Percentiles rank a stretch among this genome's conserved stretches.
Evolutionary conservation across 2,797 vertebrate genomes (phyloP).

Genomic region (Calcarius lapponicus): DNA sequence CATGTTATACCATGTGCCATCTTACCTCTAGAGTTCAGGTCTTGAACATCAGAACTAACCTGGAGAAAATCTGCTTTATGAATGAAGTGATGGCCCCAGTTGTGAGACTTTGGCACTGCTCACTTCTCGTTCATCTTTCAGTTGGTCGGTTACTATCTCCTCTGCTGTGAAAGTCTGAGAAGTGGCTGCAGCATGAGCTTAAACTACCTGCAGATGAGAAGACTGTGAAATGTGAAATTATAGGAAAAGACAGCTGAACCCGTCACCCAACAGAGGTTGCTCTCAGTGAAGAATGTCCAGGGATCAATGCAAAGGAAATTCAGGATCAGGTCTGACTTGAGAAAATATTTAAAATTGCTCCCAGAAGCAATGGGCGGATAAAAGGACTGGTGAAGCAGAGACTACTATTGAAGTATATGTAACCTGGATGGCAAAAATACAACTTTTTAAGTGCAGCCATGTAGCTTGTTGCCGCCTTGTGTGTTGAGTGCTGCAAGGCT

Average conservation of each 20-base stretch:
- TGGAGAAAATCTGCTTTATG: not conserved
- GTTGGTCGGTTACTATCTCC: not conserved
- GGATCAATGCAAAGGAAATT: not conserved
- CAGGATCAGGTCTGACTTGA: not conserved
- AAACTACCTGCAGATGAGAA: not conserved
- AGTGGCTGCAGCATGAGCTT: not conserved
- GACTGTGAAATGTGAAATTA: accelerated
- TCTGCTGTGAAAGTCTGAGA: not conserved
- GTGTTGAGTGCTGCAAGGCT: accelerated
- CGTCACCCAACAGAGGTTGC: not conserved
- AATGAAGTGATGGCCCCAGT: not conserved
- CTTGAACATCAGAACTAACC: not conserved
- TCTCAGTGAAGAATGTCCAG: not conserved
- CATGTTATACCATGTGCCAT: accelerated
- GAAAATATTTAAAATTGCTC: not conserved
- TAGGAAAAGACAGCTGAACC: not conserved
- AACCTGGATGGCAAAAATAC: not conserved
- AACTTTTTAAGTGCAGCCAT: not conserved
- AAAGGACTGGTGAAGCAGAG: not conserved
- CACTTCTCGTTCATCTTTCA: not conserved
- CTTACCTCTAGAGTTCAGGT: not conserved
- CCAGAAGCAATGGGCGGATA: accelerated
- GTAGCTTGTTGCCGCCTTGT: not conserved
- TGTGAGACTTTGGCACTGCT: not conserved
- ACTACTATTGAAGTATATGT: not conserved